Evolutionary conservation across 2,888 invertebrate species (phyloP).

Genomic region (Caradrina clavipalpis): DNA sequence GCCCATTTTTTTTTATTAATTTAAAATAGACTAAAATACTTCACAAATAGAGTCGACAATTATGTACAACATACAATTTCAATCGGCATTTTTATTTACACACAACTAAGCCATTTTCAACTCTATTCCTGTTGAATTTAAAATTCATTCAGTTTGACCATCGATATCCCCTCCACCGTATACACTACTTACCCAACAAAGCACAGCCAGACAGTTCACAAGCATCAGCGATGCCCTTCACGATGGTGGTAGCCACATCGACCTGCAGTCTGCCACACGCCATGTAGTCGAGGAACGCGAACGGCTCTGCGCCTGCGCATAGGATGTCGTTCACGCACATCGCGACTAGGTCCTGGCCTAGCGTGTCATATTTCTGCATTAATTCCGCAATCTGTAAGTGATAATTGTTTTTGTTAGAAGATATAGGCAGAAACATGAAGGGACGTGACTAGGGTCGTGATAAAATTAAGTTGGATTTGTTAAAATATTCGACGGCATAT

Average conservation of each 20-base stretch:
- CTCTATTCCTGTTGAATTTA: not conserved
- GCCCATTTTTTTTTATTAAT: too few relatives aligned
- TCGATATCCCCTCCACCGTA: not conserved
- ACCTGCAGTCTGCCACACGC: conserved; percentile 97
- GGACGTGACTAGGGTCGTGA: not conserved
- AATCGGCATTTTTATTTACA: too few relatives aligned
- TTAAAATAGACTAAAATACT: too few relatives aligned
- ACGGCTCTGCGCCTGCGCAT: conserved; percentile 98
- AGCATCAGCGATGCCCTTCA: conserved; percentile 97
- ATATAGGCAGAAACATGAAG: not conserved
- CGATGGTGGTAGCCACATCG: conserved; percentile 94
- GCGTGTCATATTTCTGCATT: conserved; percentile 94
- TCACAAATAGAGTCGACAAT: too few relatives aligned
- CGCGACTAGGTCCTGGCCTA: conserved; percentile 98
- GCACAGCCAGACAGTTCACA: conserved; percentile 97
- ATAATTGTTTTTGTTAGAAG: not conserved
- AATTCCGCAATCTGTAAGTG: conserved; percentile 95
- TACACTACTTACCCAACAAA: conserved; percentile 93
- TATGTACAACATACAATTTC: too few relatives aligned
- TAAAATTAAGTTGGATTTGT: not conserved
- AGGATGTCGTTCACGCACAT: conserved; percentile 99
- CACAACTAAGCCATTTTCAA: not conserved
- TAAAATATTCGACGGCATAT: too few relatives aligned
- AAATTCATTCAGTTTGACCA: too few relatives aligned
- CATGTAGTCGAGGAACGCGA: conserved; percentile 99